Conservation (phyloP, 2,113 vertebrate species). For the Hemiprocne comata region DNA sequence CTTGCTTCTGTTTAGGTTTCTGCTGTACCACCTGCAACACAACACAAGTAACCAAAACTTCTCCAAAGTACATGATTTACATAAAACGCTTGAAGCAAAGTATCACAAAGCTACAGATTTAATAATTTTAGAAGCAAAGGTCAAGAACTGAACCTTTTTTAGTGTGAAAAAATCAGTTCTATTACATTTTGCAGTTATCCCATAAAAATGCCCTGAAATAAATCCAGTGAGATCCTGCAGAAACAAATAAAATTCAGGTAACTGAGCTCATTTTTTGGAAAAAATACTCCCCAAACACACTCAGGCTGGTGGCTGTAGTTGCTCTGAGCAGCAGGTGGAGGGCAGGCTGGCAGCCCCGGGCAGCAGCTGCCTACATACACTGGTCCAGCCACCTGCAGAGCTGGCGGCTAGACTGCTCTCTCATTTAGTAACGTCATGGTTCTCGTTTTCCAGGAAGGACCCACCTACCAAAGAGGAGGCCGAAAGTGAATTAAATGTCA, state of each 20-base stretch:
- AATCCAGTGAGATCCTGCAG: neutral
- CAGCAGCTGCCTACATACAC: neutral
- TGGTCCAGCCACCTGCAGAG: accelerated
- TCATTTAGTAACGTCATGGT: neutral
- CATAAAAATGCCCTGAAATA: neutral
- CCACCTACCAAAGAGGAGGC: neutral
- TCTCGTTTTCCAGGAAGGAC: neutral
- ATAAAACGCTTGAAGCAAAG: neutral
- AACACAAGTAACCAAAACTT: neutral
- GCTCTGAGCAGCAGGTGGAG: neutral
- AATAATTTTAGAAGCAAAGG: neutral
- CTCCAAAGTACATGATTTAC: neutral
- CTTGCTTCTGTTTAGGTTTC: conserved; percentile 88
- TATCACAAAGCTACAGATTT: neutral
- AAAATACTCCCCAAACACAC: accelerated
- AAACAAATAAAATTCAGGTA: neutral
- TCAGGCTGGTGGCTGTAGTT: neutral
- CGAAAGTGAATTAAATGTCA: neutral
- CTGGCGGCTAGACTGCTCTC: neutral
- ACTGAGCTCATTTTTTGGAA: neutral
- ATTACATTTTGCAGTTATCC: neutral
- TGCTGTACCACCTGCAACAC: conserved; percentile 88
- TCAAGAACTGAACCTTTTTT: neutral
- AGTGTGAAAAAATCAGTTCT: neutral
- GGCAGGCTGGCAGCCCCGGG: neutral